Evolutionary conservation across 1,140 invertebrate genomes (phyloP), one percentile per base, ranked within the genome.

Genomic region (Hypsibius dujardini): DNA sequence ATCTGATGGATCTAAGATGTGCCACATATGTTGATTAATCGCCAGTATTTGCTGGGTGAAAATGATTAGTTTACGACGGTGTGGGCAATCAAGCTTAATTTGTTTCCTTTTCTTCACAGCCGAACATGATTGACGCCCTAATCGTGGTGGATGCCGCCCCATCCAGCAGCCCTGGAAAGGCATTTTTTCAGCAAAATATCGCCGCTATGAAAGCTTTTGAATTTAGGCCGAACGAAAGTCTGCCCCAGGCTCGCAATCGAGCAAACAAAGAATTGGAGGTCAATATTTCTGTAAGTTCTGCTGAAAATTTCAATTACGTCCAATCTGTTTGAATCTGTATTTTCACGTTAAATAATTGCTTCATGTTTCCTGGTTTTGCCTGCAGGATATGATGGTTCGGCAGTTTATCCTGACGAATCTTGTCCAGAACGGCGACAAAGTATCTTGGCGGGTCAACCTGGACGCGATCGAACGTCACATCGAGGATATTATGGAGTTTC

Each of bases 401-500:
- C 79, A 88, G 75, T 91, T 90, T 78, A 79, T 92, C 46, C 78
- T 90, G 28, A 89, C 87, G n/a, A 92, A 92, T 76, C 78, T 92
- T 7, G 80, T 85, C 14, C 83, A 86, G 78, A 83, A 81, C 45
- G 79, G 82, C 46, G 84, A 84, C n/a, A 79, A 81, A 70, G 85
- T 84, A 72, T 80, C 80, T 67, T 90, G 88, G 88, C 83, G 86
- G 73, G 77, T 88, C 0, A 90, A 91, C 81, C 77, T 93, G 42
- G 81, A 85, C 71, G 82, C 85, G 12, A 77, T 94, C 69, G 81
- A 83, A 59, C 79, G 84, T 46, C 86, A 85, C 74, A 85, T 88
- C 72, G 75, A 83, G 15, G 77, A 82, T 15, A 79, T 88, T 70
- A 85, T 78, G 40, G 73, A 72, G 50, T 81, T 79, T 74, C 77